Percentiles rank a stretch among this genome's conserved stretches.
phyloP scores from a whole-genome alignment of 2,888 invertebrate species.

The Cephus spinipes region DNA sequence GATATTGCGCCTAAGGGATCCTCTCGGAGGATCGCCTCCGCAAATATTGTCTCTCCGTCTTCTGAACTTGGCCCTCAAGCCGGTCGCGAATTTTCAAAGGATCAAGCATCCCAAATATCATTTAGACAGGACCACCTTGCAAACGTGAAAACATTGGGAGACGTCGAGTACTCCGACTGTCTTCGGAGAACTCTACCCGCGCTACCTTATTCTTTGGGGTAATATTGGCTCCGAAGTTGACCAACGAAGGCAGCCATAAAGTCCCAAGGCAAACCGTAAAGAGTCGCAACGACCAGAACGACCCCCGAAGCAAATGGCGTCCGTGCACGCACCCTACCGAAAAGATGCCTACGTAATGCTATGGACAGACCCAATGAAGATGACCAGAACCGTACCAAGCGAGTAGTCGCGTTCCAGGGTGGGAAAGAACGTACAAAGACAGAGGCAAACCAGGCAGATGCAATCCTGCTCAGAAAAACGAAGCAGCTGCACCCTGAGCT shows the following conservation, averaged over 20 bases:
- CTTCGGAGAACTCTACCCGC: not conserved
- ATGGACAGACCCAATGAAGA: slow-evolving; percentile 38
- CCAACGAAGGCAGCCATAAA: not conserved
- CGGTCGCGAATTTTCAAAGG: not conserved
- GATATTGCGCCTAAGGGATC: not conserved
- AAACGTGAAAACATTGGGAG: not conserved
- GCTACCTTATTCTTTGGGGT: not conserved
- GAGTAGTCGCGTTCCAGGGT: slow-evolving; percentile 15
- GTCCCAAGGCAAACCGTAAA: not conserved
- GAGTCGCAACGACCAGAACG: not conserved
- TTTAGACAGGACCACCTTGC: not conserved
- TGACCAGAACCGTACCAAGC: slow-evolving; percentile 36
- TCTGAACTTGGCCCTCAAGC: not conserved
- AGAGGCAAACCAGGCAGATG: slow-evolving; percentile 38
- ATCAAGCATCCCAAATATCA: not conserved
- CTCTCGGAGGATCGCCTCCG: not conserved
- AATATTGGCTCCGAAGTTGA: not conserved
- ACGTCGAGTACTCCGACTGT: not conserved
- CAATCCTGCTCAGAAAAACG: slow-evolving; percentile 38
- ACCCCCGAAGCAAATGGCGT: not conserved
- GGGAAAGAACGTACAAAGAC: slow-evolving; percentile 29
- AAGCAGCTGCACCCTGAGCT: slow-evolving; percentile 41
- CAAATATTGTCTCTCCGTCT: not conserved
- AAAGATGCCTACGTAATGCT: slow-evolving; percentile 47
- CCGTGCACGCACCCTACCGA: slow-evolving; percentile 19